Evolutionary conservation across 2,888 invertebrate genomes (phyloP), one percentile per base, ranked within the genome.

Genomic region (Hypomecis punctinalis): DNA sequence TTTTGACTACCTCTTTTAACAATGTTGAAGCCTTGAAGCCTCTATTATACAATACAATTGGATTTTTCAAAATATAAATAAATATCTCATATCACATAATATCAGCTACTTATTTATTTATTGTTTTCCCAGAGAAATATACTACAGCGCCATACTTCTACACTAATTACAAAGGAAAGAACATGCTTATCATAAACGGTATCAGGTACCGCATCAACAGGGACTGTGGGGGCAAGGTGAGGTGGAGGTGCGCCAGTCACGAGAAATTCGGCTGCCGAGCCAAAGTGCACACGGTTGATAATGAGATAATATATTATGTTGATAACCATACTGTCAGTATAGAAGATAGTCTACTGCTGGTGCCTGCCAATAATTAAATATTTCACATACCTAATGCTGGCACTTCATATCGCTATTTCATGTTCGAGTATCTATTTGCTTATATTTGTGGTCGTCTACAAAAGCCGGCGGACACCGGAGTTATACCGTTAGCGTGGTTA

Each of bases 181-280:
- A 73, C 13, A 68, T 78, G 8, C 59, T 85, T 39, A 52, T 79
- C 2, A 57, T 85, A 6, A 72, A 76, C 23, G 80, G 79, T 0
- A 77, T 68, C 46, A 82, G 76, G 46, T 86, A 81, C 43, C 73
- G 84, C 4, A 70, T 74, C 10, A 84, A 83, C 58, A 75, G 75
- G 0, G 59, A 72, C 0, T 61, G 63, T 0, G 77, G 74, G 0
- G 63, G 40, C 5, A 84, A 85, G 65, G 70, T 75, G 5, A 73
- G 83, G 40, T 87, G 86, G 85, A 70, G 81, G 8, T 87, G 85
- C 46, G 75, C 86, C 0, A 73, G 78, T 0, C 85, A 85, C 66
- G 79, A 80, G 61, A 71, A 68, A 8, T 78, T 61, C 35, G 66
- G 78, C 0, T 85, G 85, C 64, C 78, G 73, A 54, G 84, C 88